Evolutionary conservation across 2,113 vertebrate genomes (phyloP).

Genomic region (human): DNA sequence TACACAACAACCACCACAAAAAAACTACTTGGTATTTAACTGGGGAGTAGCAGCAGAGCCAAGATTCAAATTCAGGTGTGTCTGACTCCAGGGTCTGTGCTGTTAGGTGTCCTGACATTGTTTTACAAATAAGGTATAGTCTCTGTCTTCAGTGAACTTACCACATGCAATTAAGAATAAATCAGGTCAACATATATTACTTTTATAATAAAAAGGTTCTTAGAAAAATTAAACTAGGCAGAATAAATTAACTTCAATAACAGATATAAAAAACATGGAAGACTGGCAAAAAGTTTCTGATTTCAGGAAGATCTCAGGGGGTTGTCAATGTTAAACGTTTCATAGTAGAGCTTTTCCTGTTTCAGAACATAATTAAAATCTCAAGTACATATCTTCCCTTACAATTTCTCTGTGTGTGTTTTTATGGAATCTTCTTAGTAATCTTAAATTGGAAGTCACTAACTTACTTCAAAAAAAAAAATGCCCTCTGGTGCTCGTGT

Average conservation of each 20-base stretch:
- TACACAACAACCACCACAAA: background rate
- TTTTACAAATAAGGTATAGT: background rate
- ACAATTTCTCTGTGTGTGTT: background rate
- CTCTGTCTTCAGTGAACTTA: background rate
- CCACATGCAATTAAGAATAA: background rate
- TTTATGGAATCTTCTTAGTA: background rate
- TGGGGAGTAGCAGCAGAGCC: background rate
- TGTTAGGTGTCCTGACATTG: background rate
- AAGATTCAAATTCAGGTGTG: background rate
- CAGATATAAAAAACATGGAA: background rate
- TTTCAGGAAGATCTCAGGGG: background rate
- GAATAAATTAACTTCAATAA: background rate
- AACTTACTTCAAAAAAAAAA: background rate
- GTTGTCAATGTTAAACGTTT: background rate
- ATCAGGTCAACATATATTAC: background rate
- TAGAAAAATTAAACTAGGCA: background rate
- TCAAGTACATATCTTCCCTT: background rate
- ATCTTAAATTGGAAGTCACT: background rate
- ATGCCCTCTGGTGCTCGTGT: background rate
- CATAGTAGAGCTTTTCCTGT: background rate
- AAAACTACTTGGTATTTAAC: background rate
- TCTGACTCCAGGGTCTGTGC: background rate
- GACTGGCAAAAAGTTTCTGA: background rate
- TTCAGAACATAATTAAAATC: background rate
- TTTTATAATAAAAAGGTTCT: background rate